Evolutionary conservation across 2,888 invertebrate species (phyloP).

Genomic region (Drosophila hamatofila): DNA sequence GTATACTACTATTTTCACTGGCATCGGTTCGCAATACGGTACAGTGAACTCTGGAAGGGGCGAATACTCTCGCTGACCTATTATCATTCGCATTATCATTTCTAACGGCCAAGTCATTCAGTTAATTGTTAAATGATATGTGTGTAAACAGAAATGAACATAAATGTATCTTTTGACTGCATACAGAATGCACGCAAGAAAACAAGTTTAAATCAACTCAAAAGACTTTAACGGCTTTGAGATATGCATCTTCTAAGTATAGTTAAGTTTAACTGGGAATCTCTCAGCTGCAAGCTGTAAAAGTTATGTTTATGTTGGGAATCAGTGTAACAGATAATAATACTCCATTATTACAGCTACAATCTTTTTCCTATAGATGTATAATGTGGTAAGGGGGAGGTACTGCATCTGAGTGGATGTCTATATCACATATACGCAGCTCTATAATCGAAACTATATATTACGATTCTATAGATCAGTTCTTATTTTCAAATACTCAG

Average conservation of each 20-base stretch:
- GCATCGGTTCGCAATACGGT: slow-evolving; percentile 22
- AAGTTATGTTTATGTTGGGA: neutral
- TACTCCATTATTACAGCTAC: too few relatives aligned
- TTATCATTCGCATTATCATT: slow-evolving; percentile 30
- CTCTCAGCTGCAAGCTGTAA: neutral
- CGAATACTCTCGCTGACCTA: slow-evolving; percentile 20
- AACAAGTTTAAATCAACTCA: slow-evolving; percentile 3
- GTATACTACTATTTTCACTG: slow-evolving; percentile 7
- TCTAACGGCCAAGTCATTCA: slow-evolving; percentile 42
- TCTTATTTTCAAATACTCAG: too few relatives aligned
- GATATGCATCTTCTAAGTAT: neutral
- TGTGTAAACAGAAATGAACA: slow-evolving; percentile 35
- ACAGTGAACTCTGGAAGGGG: slow-evolving; percentile 24
- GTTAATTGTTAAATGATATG: slow-evolving; percentile 48
- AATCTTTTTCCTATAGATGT: too few relatives aligned
- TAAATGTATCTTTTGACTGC: slow-evolving; percentile 3
- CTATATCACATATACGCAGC: neutral
- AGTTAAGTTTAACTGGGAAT: neutral
- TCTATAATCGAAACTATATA: neutral
- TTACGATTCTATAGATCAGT: too few relatives aligned
- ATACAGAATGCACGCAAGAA: neutral
- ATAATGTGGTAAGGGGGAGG: too few relatives aligned
- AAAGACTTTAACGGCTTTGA: neutral
- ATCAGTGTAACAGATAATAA: neutral
- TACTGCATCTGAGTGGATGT: too few relatives aligned